These are phyloP conservation scores for Mellilla xanthometata DNA, from an alignment of 2,888 invertebrate genomes.

Conservation along the genomic window DNA sequence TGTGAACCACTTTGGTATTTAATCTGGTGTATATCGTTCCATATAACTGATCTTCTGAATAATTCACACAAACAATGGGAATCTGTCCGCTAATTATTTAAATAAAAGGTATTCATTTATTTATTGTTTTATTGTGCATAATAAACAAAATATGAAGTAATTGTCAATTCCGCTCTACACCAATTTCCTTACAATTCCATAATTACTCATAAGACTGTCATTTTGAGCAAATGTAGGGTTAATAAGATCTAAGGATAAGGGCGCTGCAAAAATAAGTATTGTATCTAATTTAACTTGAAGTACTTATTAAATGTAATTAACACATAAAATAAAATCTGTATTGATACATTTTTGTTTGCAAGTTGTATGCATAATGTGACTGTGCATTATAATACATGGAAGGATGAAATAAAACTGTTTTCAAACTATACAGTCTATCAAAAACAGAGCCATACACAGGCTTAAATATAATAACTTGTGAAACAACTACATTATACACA, in stretches of 20 bases:
- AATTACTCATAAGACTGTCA: conserved; percentile 33
- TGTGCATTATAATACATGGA: no score
- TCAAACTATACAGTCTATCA: no score
- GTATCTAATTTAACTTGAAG: no score
- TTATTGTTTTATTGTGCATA: conserved; percentile 59
- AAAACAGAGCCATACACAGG: no score
- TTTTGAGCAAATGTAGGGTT: conserved; percentile 8
- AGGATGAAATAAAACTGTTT: no score
- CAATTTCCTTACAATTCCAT: conserved; percentile 55
- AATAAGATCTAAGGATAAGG: no score
- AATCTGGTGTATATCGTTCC: conserved; percentile 10
- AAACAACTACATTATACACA: conserved; percentile 7
- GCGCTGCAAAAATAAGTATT: no score
- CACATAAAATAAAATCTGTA: no score
- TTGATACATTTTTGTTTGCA: no score
- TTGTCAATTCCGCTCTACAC: conserved; percentile 40
- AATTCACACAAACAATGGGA: conserved; percentile 8
- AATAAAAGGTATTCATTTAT: conserved; percentile 28
- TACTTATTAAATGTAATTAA: no score
- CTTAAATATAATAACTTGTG: no score
- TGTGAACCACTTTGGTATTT: conserved; percentile 10
- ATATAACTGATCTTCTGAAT: conserved; percentile 10
- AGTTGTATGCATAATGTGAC: no score
- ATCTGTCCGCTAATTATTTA: conserved; percentile 12
- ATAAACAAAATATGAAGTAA: conserved; percentile 37